A percentile compares a stretch with the other conserved stretches of the same genome.
phyloP scores from a whole-genome alignment of 2,888 invertebrate species.

The Crossocerus cetratus region DNA sequence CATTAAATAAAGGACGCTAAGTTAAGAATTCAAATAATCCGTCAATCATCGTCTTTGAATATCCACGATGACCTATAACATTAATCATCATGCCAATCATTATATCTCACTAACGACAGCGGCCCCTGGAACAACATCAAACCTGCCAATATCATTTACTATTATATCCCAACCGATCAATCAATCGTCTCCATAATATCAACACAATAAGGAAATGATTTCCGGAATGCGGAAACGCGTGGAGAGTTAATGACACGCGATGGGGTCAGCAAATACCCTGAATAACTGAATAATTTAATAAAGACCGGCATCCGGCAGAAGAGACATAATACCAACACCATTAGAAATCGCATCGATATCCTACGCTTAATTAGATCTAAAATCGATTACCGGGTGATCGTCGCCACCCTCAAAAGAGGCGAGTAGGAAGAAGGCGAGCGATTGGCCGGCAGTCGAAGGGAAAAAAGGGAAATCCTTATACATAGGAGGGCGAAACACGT shows the following conservation, averaged over 20 bases:
- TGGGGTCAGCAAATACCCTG: background rate
- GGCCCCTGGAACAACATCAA: no score
- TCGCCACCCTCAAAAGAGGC: conserved; percentile 16
- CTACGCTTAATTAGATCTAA: conserved; percentile 30
- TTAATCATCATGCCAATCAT: no score
- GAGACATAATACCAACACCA: background rate
- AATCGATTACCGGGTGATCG: conserved; percentile 37
- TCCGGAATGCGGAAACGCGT: no score
- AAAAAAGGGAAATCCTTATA: conserved; percentile 41
- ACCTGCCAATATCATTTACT: no score
- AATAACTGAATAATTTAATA: conserved; percentile 1
- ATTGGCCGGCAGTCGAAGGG: conserved; percentile 15
- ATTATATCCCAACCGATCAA: no score
- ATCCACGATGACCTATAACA: no score
- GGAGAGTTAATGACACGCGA: background rate
- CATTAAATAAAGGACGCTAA: no score
- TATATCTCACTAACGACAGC: no score
- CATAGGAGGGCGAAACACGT: conserved; percentile 40
- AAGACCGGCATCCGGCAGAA: background rate
- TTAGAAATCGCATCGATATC: background rate
- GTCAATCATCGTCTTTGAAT: no score
- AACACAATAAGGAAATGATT: no score
- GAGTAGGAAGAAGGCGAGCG: background rate
- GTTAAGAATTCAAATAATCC: no score
- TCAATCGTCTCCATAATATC: no score